phyloP scores from a whole-genome alignment of 2,113 vertebrate genomes.

The Poeciliopsis occidentalis region DNA sequence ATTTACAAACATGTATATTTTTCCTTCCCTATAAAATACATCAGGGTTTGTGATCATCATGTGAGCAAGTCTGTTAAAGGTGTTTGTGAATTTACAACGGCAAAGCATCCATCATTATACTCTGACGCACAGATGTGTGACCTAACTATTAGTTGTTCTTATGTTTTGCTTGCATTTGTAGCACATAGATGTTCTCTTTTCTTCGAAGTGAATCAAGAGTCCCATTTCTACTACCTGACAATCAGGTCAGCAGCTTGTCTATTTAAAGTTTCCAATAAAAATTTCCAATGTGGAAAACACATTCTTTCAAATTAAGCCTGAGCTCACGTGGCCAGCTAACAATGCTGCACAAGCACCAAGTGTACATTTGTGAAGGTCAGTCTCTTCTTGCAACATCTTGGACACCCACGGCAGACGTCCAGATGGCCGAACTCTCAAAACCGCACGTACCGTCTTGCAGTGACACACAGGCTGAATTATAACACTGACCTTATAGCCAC shows the following conservation, averaged over 20 bases:
- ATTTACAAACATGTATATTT: too few species aligned
- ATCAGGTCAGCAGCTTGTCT: constrained; percentile 75
- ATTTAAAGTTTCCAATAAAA: constrained; percentile 65
- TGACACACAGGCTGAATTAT: constrained; percentile 11
- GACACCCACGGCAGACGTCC: constrained; percentile 21
- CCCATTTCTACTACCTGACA: constrained; percentile 66
- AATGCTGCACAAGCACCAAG: constrained; percentile 29
- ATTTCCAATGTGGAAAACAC: constrained; percentile 6
- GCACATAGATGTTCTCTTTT: constrained; percentile 20
- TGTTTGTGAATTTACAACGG: not conserved
- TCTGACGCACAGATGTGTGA: not conserved
- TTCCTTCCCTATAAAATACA: not conserved
- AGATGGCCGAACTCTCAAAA: constrained; percentile 33
- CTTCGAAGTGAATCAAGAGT: constrained; percentile 26
- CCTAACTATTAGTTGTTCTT: constrained; percentile 9
- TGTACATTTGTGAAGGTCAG: constrained; percentile 52
- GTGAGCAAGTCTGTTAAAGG: not conserved
- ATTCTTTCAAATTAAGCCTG: constrained; percentile 52
- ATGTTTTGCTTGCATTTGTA: constrained; percentile 27
- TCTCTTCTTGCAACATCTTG: constrained; percentile 27
- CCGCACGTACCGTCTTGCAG: constrained; percentile 2
- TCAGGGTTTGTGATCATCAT: not conserved
- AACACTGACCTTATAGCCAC: constrained; percentile 26
- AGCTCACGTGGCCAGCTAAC: constrained; percentile 19
- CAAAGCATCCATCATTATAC: not conserved